Conservation (phyloP, 2,888 invertebrate species). For the Drosophila ezoana region DNA sequence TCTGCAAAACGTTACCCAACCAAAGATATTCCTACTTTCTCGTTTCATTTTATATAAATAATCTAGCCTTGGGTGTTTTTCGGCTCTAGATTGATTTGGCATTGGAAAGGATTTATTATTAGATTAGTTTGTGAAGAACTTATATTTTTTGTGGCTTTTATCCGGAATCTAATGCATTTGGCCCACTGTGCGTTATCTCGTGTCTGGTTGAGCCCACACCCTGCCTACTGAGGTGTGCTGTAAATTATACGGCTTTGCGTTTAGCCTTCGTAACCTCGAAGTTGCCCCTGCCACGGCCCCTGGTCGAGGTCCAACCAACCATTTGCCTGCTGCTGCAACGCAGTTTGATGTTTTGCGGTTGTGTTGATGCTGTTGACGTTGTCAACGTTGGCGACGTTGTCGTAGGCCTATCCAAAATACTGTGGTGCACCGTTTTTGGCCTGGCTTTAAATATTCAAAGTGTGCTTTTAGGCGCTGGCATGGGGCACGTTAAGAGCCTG, state of each 20-base stretch:
- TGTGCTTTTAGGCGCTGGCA: slow-evolving; percentile 55
- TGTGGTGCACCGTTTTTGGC: not conserved
- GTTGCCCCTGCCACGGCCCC: slow-evolving; percentile 16
- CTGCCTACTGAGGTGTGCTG: slow-evolving; percentile 56
- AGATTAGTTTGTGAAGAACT: too few relatives aligned
- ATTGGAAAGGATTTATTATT: too few relatives aligned
- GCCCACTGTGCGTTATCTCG: slow-evolving; percentile 25
- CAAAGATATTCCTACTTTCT: too few relatives aligned
- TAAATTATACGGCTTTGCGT: slow-evolving; percentile 78
- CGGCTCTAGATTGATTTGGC: too few relatives aligned
- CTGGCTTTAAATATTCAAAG: slow-evolving; percentile 66
- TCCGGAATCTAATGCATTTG: not conserved
- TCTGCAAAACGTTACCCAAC: too few relatives aligned
- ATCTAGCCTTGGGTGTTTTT: too few relatives aligned
- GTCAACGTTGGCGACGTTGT: slow-evolving; percentile 19
- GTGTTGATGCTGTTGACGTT: slow-evolving; percentile 56
- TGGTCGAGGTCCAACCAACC: not conserved
- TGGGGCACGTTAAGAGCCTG: slow-evolving; percentile 30
- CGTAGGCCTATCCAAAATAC: slow-evolving; percentile 19
- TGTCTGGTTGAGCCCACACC: slow-evolving; percentile 28
- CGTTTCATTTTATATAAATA: too few relatives aligned
- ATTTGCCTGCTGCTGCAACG: slow-evolving; percentile 37
- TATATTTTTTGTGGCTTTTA: too few relatives aligned
- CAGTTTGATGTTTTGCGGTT: slow-evolving; percentile 79
- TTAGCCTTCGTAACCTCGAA: slow-evolving; percentile 64